Evolutionary conservation across 2,888 invertebrate species (phyloP).

Genomic region (Dinocampus coccinellae): DNA sequence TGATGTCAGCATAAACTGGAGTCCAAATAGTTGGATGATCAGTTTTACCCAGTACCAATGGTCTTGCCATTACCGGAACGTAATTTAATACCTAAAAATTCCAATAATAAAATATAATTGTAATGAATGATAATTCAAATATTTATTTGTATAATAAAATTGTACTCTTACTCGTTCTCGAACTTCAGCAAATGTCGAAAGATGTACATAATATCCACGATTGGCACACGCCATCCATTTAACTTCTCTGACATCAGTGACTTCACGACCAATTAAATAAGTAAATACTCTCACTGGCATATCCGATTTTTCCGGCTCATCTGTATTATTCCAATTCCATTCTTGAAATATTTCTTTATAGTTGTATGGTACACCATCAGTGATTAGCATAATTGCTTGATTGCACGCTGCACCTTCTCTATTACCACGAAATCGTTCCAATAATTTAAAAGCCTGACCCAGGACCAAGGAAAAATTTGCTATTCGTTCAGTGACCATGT

Average conservation of each 20-base stretch:
- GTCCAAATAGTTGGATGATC: constrained; percentile 97
- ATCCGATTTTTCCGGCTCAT: constrained; percentile 66
- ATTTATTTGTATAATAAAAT: background rate
- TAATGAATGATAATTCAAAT: background rate
- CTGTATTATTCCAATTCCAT: constrained; percentile 86
- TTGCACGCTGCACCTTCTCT: constrained; percentile 80
- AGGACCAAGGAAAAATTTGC: constrained; percentile 95
- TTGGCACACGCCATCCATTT: constrained; percentile 99
- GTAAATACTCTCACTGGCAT: constrained; percentile 97
- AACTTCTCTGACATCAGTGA: constrained; percentile 92
- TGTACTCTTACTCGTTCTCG: constrained; percentile 83
- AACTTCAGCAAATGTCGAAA: constrained; percentile 97
- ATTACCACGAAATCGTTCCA: constrained; percentile 77
- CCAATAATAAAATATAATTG: background rate
- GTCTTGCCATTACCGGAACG: constrained; percentile 96
- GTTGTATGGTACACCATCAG: constrained; percentile 97
- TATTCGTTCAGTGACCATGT: constrained; percentile 86
- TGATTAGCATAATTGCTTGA: constrained; percentile 98
- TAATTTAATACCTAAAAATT: constrained; percentile 80
- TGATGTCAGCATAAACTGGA: constrained; percentile 93
- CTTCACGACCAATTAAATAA: constrained; percentile 92
- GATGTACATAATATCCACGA: constrained; percentile 95
- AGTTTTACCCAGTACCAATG: constrained; percentile 87
- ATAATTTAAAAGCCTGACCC: constrained; percentile 88
- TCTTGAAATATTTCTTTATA: constrained; percentile 92